Evolutionary conservation across 2,888 invertebrate species (phyloP).

Genomic region (Drosophila paracracens): DNA sequence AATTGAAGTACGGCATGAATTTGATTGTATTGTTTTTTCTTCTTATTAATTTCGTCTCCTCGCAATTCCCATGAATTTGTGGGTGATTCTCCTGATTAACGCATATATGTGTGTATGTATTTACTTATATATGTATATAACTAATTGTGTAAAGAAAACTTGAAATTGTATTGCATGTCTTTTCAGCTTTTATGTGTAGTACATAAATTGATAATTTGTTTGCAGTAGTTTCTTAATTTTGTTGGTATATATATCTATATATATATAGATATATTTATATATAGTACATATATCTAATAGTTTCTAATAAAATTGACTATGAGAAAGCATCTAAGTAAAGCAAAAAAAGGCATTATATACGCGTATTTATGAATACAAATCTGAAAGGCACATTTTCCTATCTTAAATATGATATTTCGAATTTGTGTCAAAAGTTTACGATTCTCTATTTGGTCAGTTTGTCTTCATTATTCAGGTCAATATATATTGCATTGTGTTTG

Average conservation of each 20-base stretch:
- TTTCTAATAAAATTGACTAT: slow-evolving; percentile 51
- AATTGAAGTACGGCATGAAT: slow-evolving; percentile 35
- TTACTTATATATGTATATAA: slow-evolving; percentile 33
- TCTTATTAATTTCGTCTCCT: slow-evolving; percentile 14
- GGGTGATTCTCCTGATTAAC: slow-evolving; percentile 26
- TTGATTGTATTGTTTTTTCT: slow-evolving; percentile 25
- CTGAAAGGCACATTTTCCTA: slow-evolving; percentile 51
- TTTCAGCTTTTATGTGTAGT: slow-evolving; percentile 53
- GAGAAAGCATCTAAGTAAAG: slow-evolving; percentile 38
- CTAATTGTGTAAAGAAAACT: slow-evolving; percentile 60
- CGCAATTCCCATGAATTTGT: slow-evolving; percentile 30
- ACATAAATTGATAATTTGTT: slow-evolving; percentile 49
- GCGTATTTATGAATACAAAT: slow-evolving; percentile 41
- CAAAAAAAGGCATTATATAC: slow-evolving; percentile 36
- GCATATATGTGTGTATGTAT: slow-evolving; percentile 28
- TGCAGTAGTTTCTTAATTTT: slow-evolving; percentile 32
- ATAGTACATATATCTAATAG: slow-evolving; percentile 40
- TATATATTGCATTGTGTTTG: slow-evolving; percentile 48
- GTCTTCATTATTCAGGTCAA: slow-evolving; percentile 49
- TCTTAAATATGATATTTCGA: slow-evolving; percentile 48
- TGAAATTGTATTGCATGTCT: slow-evolving; percentile 66
- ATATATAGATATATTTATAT: slow-evolving; percentile 19
- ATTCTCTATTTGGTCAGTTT: slow-evolving; percentile 58
- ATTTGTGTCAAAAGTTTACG: slow-evolving; percentile 37
- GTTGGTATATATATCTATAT: slow-evolving; percentile 17